A percentile compares a stretch with the other conserved stretches of the same genome.
phyloP scores from a whole-genome alignment of 2,113 vertebrate genomes.

The western clawed frog (Xenopus tropicalis) region DNA sequence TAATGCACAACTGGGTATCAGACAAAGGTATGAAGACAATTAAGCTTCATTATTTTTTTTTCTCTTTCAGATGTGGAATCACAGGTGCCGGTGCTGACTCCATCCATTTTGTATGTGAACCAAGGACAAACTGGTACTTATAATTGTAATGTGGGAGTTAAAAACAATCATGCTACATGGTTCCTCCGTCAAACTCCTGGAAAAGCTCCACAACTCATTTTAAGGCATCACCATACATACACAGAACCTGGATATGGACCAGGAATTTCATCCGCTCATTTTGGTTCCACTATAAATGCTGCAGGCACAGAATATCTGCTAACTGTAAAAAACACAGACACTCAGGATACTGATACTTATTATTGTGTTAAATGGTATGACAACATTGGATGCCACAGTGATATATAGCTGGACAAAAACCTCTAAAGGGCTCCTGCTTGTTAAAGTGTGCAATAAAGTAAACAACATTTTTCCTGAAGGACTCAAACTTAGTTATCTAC shows the following conservation, averaged over 20 bases:
- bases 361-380: too few relatives aligned
- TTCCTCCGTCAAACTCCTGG: background rate
- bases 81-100: background rate
- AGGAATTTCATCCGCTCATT: background rate
- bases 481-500: too few relatives aligned
- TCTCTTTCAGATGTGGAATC: background rate
- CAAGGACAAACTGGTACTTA: background rate
- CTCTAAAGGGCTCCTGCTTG: too few relatives aligned
- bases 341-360: background rate
- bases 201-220: background rate
- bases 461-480: too few relatives aligned
- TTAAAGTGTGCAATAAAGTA: too few relatives aligned
- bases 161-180: background rate
- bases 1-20: too few relatives aligned
- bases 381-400: too few relatives aligned
- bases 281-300: background rate
- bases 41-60: background rate
- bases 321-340: background rate
- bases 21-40: too few relatives aligned
- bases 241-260: constrained; percentile 2
- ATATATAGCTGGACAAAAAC: too few relatives aligned
- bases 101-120: background rate
- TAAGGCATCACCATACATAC: background rate
- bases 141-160: constrained; percentile 4
- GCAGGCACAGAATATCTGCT: constrained; percentile 1